Evolutionary conservation across 2,888 invertebrate genomes (phyloP), one percentile per base, ranked within the genome.

Genomic region (Cantharis flavilabris): DNA sequence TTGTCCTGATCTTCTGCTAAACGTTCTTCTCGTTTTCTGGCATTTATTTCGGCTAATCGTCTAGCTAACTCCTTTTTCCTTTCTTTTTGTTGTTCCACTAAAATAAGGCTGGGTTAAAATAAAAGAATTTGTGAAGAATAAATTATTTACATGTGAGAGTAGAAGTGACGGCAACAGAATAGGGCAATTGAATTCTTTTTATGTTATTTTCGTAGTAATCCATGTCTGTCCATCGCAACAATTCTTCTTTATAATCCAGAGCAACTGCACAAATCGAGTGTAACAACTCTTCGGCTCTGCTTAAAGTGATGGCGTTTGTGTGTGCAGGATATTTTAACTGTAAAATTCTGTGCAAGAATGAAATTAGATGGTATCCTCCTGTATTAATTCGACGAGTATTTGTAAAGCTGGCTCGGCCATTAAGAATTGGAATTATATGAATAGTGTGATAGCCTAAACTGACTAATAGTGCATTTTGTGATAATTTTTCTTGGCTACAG

Each of bases 321-420:
- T 98, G 98, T 0, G 95, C 95, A 0, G 98, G 97, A 88, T 98
- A 98, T 87, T 98, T 98, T 62, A 98, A 90, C 88, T 98, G 98
- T 62, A 98, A 90, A 70, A 98, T 90, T 78, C 96, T 92, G 87
- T 97, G 96, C 86, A 98, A 90, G 86, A 96, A 98, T 62, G 91
- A 91, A 77, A 94, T 93, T 82, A 98, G 92, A 88, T 97, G 96
- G 86, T 92, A 94, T 30, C 98, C 98, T 84, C 96, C 96, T 77
- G 97, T 90, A 89, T 97, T 97, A 70, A 98, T 93, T 80, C 98
- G 91, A 65, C 97, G 92, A 16, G 94, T 91, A 86, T 94, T 93
- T 62, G 91, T 90, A 75, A 92, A 89, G 84, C 95, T 92, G 30
- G 95, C 91, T 84, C 90, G 89, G 0, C 94, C 94, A 82, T 92